Conservation (phyloP, 2,797 vertebrate species). For the Danionella dracula region DNA sequence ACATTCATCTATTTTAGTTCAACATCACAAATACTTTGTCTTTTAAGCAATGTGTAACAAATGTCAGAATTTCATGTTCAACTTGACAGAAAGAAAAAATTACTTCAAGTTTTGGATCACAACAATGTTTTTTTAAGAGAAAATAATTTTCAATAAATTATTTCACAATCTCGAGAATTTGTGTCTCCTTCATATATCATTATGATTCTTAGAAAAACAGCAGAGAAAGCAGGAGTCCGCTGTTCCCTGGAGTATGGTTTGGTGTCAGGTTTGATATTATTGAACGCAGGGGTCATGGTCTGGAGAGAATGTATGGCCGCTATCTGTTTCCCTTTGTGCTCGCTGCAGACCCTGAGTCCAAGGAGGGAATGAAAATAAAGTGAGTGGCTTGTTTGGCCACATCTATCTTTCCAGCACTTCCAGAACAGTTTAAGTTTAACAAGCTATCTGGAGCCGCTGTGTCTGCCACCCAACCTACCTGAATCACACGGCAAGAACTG, state of each 20-base stretch:
- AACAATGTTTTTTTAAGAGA: no score
- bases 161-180: no score
- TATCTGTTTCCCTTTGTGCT: conserved; percentile 10
- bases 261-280: not conserved
- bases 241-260: not conserved
- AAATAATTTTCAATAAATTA: no score
- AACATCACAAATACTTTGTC: no score
- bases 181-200: not conserved
- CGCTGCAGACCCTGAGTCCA: not conserved
- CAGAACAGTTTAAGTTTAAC: conserved; percentile 46
- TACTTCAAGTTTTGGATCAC: no score
- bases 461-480: conserved; percentile 46
- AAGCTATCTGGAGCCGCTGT: conserved; percentile 45
- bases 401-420: conserved; percentile 33
- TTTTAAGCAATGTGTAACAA: no score
- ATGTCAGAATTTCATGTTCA: no score
- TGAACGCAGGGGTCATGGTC: conserved; percentile 3
- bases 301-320: not conserved
- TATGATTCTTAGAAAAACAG: not conserved
- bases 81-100: no score
- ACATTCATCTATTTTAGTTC: no score
- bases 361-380: conserved; percentile 10
- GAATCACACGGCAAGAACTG: not conserved
- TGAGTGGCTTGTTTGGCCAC: conserved; percentile 33
- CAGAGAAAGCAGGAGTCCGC: not conserved